Percentiles rank a stretch among this genome's conserved stretches.
phyloP scores from a whole-genome alignment of 2,113 vertebrate genomes.

The Toxotes jaculatrix region DNA sequence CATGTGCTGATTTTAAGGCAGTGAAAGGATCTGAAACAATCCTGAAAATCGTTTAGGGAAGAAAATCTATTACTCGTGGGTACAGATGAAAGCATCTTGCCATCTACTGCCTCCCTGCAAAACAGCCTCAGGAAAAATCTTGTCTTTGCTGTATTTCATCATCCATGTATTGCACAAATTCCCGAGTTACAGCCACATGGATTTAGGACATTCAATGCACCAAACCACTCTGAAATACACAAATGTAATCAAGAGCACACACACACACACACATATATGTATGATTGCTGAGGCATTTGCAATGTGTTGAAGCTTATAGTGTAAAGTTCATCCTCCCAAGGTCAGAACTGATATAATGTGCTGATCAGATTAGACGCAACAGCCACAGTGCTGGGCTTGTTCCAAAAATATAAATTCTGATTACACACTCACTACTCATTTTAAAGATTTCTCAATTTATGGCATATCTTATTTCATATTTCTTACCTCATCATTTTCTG shows the following conservation, averaged over 20 bases:
- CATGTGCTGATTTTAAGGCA: background rate
- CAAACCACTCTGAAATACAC: constrained; percentile 9
- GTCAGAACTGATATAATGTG: background rate
- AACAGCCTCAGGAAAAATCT: constrained; percentile 24
- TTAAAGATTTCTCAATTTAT: too few relatives aligned
- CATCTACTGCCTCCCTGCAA: background rate
- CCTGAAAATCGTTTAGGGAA: constrained; percentile 1
- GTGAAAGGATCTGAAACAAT: constrained; percentile 22
- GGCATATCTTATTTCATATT: background rate
- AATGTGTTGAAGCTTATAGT: background rate
- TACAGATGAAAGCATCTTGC: constrained; percentile 30
- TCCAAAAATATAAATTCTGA: background rate
- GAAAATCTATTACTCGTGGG: constrained; percentile 7
- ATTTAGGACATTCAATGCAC: constrained; percentile 37
- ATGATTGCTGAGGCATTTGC: background rate
- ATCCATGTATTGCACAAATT: constrained; percentile 14
- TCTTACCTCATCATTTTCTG: background rate
- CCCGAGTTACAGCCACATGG: constrained; percentile 39
- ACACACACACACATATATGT: background rate
- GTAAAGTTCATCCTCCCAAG: constrained; percentile 14
- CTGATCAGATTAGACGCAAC: constrained; percentile 9
- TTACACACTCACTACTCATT: background rate
- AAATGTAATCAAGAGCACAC: background rate
- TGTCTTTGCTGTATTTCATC: constrained; percentile 40
- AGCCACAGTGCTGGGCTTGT: background rate